These are phyloP conservation scores for Drosophila sp. DNA, from an alignment of 1,140 invertebrate genomes.

Conservation along the genomic window DNA sequence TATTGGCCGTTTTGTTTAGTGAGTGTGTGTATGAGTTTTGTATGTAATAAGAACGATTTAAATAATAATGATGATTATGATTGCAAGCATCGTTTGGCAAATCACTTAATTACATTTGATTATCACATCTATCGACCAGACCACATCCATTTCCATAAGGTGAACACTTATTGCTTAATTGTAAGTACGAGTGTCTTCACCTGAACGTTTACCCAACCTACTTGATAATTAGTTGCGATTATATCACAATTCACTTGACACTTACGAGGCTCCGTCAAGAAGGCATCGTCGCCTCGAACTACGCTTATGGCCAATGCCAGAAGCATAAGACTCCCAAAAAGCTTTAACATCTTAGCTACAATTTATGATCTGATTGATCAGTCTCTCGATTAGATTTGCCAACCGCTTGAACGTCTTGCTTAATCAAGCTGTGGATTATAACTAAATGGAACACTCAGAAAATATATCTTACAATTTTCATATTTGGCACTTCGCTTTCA, in stretches of 20 bases:
- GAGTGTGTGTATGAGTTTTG: neutral
- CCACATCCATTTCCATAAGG: neutral
- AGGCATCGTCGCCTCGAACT: conserved; percentile 60
- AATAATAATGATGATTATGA: neutral
- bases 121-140: neutral
- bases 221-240: neutral
- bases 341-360: conserved; percentile 24
- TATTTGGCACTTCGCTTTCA: conserved; percentile 59
- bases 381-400: conserved; percentile 3
- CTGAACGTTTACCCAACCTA: no score
- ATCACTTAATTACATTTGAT: neutral
- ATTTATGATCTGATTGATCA: neutral
- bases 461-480: conserved; percentile 56
- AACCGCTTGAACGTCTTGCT: conserved; percentile 45
- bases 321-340: conserved; percentile 33
- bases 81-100: neutral
- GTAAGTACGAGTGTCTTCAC: no score
- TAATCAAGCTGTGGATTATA: conserved; percentile 60
- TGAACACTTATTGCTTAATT: neutral
- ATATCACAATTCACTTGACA: conserved; percentile 32
- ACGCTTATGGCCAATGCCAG: conserved; percentile 31
- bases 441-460: conserved; percentile 55
- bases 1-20: conserved; percentile 2
- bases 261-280: conserved; percentile 81
- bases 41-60: neutral